phyloP scores from a whole-genome alignment of 2,797 vertebrate species.

The Poeciliopsis paucimaculata region DNA sequence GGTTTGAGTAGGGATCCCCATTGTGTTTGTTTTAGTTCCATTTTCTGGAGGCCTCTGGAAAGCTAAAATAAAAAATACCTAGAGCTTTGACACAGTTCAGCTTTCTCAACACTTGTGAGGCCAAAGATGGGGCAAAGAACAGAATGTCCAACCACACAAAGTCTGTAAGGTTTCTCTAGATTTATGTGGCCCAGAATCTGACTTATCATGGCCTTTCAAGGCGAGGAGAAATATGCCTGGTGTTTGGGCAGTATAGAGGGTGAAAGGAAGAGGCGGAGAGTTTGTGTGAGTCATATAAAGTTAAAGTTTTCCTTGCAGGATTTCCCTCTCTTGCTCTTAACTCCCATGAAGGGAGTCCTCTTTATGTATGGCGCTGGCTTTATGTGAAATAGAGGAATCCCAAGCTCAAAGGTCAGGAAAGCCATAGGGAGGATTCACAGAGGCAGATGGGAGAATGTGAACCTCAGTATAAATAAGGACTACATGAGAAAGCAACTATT shows the following conservation, averaged over 20 bases:
- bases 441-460: slow-evolving; percentile 36
- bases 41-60: slow-evolving; percentile 52
- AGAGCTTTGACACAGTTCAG: slow-evolving; percentile 55
- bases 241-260: slow-evolving; percentile 20
- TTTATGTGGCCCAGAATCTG: slow-evolving; percentile 43
- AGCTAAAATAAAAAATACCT: slow-evolving; percentile 62
- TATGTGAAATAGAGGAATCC: slow-evolving; percentile 55
- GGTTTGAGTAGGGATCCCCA: slow-evolving; percentile 56
- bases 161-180: slow-evolving; percentile 39
- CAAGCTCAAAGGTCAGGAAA: slow-evolving; percentile 59
- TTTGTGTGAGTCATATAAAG: slow-evolving; percentile 51
- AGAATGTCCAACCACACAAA: slow-evolving; percentile 65
- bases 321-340: slow-evolving; percentile 44
- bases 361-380: slow-evolving; percentile 39
- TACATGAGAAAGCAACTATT: slow-evolving; percentile 26
- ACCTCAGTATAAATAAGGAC: slow-evolving; percentile 35
- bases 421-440: slow-evolving; percentile 39
- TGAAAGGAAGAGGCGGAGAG: slow-evolving; percentile 30
- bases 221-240: slow-evolving; percentile 24
- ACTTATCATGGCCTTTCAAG: slow-evolving; percentile 46
- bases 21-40: slow-evolving; percentile 69
- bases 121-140: slow-evolving; percentile 58
- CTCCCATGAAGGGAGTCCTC: slow-evolving; percentile 66
- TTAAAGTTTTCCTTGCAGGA: slow-evolving; percentile 51
- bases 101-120: slow-evolving; percentile 61